Percentiles rank a stretch among this genome's conserved stretches.
phyloP scores from a whole-genome alignment of 2,113 vertebrate genomes.

The Megaptera novaeangliae region DNA sequence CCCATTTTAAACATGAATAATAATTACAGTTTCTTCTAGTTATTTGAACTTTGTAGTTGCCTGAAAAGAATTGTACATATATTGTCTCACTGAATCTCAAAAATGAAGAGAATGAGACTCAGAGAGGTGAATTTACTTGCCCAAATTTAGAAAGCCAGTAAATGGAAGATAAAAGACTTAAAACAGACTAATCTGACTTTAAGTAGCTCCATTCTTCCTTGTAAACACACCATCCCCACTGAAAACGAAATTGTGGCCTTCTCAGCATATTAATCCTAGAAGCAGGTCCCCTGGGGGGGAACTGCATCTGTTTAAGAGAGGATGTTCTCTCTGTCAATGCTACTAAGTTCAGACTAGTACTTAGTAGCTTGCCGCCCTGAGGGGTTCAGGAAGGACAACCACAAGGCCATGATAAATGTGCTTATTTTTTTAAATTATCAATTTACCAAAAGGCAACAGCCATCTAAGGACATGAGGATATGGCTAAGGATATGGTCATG shows the following conservation, averaged over 20 bases:
- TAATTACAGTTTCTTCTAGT: not conserved
- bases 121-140: not conserved
- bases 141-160: not conserved
- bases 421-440: conserved; percentile 78
- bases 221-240: not conserved
- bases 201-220: not conserved
- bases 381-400: conserved; percentile 64
- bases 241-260: not conserved
- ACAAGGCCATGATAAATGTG: conserved; percentile 66
- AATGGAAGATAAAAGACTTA: not conserved
- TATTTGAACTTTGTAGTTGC: not conserved
- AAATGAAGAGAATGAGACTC: not conserved
- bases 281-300: not conserved
- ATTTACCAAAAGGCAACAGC: conserved; percentile 78
- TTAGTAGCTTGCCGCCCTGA: conserved; percentile 48
- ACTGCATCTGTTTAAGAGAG: not conserved
- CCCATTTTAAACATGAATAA: not conserved
- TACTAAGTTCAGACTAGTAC: conserved; percentile 10
- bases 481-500: conserved; percentile 70
- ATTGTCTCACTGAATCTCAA: not conserved
- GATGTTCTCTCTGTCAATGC: not conserved
- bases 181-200: not conserved
- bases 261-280: not conserved
- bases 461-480: conserved; percentile 75
- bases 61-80: not conserved